phyloP scores from a whole-genome alignment of 2,888 invertebrate species.

The Caenorhabditis sp. region DNA sequence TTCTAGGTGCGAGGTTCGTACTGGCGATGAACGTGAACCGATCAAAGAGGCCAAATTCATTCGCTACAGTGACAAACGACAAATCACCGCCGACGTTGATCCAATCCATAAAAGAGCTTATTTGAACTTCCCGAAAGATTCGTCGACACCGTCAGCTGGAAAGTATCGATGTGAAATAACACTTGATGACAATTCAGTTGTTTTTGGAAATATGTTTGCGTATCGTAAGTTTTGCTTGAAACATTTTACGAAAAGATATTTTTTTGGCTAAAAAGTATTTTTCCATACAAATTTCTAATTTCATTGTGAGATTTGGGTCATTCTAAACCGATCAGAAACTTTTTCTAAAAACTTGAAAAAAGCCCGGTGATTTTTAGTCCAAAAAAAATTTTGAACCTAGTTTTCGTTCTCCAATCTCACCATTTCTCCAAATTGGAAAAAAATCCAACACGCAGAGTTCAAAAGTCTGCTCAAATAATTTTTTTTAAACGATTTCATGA shows the following conservation, averaged over 20 bases:
- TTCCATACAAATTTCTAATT: too few species aligned
- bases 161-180: conserved; percentile 63
- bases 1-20: not conserved
- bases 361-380: too few species aligned
- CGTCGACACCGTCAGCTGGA: conserved; percentile 44
- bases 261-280: not conserved
- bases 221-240: conserved; percentile 45
- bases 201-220: conserved; percentile 63
- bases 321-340: too few species aligned
- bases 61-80: not conserved
- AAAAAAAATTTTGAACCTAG: too few species aligned
- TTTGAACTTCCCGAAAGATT: conserved; percentile 44
- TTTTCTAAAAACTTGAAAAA: too few species aligned
- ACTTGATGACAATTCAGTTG: conserved; percentile 27
- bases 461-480: too few species aligned
- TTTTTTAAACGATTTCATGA: not conserved
- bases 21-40: not conserved
- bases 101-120: conserved; percentile 43
- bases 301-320: too few species aligned
- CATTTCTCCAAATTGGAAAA: too few species aligned
- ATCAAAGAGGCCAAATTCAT: not conserved
- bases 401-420: too few species aligned
- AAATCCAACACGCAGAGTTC: too few species aligned
- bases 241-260: not conserved
- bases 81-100: conserved; percentile 30